Base-by-base conservation (phyloP, 2,113 vertebrate genomes). In the Neotoma lepida region DNA sequence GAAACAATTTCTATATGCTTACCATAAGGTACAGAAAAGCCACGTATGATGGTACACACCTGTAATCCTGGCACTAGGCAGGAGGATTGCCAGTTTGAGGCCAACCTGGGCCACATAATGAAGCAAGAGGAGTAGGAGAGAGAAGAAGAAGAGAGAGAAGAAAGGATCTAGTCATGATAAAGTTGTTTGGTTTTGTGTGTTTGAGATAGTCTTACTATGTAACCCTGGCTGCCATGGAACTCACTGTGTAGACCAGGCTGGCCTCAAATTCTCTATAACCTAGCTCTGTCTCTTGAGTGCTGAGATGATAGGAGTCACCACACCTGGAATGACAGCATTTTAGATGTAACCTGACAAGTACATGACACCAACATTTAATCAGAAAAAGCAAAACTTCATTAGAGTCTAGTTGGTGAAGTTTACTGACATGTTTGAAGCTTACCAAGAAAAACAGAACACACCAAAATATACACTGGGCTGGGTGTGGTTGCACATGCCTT, bases 361-460 rank as follows among this genome's bases (percentile, higher is more conserved):
- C 41, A 64, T 0, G 6, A 22, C 9, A 58, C 66, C 6, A 26
- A 54, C 18, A 22, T 30, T 70, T 44, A 30, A 30, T 51, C 39
- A 41, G 20, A 54, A 51, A 68, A 56, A 12, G 26, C 49, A 80
- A 70, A 46, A 35, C 39, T 71, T 77, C 7, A 0, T 13, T 61
- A 61, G 26, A 24, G 56, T 80, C n/a, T 49, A 9, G 51, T 46
- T 41, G 17, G n/a, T 35, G 33, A 71, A 44, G 26, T 49, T 80
- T 30, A 58, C 76, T 61, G 46, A 46, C 78, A 33, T 26, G 9
- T 71, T 51, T 54, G n/a, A 58, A 17, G 20, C 46, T 89, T 90
- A 81, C 70, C 51, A 46, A 70, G 91, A 93, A 64, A 95, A 88
- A 54, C 9, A 44, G 89, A 82, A 92, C 51, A 86, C 33, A 56